These are phyloP conservation scores for Apodemia mormo DNA, from an alignment of 2,888 invertebrate genomes.

Conservation along the genomic window DNA sequence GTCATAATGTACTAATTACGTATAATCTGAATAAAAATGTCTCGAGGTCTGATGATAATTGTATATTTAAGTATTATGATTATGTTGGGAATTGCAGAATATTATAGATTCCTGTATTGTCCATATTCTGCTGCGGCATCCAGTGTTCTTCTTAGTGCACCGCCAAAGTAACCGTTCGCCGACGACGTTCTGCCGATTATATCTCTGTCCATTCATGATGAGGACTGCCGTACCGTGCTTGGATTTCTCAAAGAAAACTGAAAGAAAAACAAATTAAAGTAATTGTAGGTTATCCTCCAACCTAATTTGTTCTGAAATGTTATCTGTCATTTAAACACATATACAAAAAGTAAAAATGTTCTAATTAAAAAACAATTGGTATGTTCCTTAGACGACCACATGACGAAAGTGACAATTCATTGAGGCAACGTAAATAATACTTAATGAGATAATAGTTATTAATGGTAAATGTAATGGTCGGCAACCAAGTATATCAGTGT, in stretches of 20 bases:
- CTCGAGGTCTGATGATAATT: not conserved
- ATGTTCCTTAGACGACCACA: too few species aligned
- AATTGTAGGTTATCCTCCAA: too few species aligned
- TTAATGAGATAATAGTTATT: too few species aligned
- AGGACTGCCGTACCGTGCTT: constrained; percentile 35
- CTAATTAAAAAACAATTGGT: too few species aligned
- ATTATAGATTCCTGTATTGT: constrained; percentile 24
- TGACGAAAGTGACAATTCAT: too few species aligned
- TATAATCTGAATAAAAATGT: not conserved
- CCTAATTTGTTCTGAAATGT: too few species aligned
- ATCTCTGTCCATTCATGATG: constrained; percentile 41
- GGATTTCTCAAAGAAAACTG: constrained; percentile 30
- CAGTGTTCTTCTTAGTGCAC: constrained; percentile 44
- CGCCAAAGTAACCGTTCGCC: constrained; percentile 44
- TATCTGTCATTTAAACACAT: too few species aligned
- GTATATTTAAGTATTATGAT: not conserved
- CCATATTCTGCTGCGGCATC: constrained; percentile 38
- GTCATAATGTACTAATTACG: not conserved
- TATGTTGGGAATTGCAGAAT: constrained; percentile 7
- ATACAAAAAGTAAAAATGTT: too few species aligned
- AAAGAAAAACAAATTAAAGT: constrained; percentile 17
- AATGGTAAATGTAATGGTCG: too few species aligned
- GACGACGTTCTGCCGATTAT: constrained; percentile 39
- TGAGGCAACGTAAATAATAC: too few species aligned
- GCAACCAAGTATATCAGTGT: too few species aligned